Base-by-base conservation (phyloP, 1,140 invertebrate genomes). In the Lordiphosa mommai region DNA sequence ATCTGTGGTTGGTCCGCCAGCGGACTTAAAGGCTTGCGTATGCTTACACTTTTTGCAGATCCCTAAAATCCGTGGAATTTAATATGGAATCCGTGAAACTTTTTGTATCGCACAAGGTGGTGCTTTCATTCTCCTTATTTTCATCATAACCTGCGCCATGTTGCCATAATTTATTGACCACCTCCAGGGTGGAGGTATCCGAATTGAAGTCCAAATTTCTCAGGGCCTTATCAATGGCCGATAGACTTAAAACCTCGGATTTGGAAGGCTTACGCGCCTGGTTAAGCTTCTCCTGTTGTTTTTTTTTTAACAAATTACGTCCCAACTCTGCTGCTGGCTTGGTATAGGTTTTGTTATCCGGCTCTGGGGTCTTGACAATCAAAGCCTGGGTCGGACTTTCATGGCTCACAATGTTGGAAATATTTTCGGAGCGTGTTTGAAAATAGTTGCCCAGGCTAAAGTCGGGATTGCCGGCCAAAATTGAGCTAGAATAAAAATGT, bases 371-470 rank as follows among this genome's bases (percentile, higher is more conserved):
- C 16, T 60, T 50, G 0, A 37, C 47, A 0, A 32, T 61, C 0
- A 68, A 29, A 0, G 61, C 41, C 5, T 61, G 55, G 2, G 52
- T 43, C 4, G 68, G 71, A 40, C 58, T 72, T 4, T 52, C 57
- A 7, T 55, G 44, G 4, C 36, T 33, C 1, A 70, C 71, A 58
- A 88, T 82, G 9, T 72, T 69, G 20, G 61, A 72, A 9, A 88
- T 58, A 41, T 76, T 72, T 3, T 88, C 87, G 0, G 87, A 88
- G 13, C 84, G 79, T 34, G 61, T 63, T 29, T 84, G 71, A 7
- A 88, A 88, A 37, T 88, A 88, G 6, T 59, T 73, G 12, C 87
- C 87, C 53, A 88, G 27, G 3, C 87, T 88, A 34, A 88, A 88
- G 52, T 88, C 60, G 0, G 87, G 70, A 70, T 88, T 80, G 2